Evolutionary conservation across 2,113 vertebrate genomes (phyloP).

Genomic region (Struthidea cinerea): DNA sequence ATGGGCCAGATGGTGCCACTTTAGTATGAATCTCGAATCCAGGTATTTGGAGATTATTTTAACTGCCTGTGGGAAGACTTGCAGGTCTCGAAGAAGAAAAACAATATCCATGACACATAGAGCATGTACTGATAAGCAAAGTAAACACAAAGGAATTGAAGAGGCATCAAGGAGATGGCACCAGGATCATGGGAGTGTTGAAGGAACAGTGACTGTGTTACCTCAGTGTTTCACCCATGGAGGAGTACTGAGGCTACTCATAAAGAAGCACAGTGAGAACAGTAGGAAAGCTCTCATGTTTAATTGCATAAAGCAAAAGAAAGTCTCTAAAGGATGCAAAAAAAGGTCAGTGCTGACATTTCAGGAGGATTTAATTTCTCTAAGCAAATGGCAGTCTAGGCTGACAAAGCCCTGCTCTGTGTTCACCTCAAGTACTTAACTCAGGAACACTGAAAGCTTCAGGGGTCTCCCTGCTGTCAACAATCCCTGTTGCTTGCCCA

Average conservation of each 20-base stretch:
- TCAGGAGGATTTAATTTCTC: neutral
- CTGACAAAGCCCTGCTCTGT: neutral
- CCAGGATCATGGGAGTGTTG: neutral
- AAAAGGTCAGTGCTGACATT: neutral
- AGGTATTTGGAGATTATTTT: neutral
- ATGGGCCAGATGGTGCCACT: neutral
- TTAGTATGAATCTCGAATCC: neutral
- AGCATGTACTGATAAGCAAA: neutral
- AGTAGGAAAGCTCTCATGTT: neutral
- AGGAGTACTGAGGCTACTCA: neutral
- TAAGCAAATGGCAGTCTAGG: neutral
- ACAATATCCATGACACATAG: neutral
- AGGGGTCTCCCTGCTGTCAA: neutral
- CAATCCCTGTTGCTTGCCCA: neutral
- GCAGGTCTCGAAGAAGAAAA: neutral
- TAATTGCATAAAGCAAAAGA: neutral
- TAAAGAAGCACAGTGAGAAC: neutral
- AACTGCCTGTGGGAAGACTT: neutral
- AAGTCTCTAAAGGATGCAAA: neutral
- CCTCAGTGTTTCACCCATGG: neutral
- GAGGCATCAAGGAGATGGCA: neutral
- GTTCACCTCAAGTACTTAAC: neutral
- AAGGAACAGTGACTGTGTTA: neutral
- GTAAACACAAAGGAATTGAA: neutral
- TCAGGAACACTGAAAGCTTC: neutral